Base-by-base conservation (phyloP, 2,113 vertebrate species). In the Rhinichthys klamathensis region DNA sequence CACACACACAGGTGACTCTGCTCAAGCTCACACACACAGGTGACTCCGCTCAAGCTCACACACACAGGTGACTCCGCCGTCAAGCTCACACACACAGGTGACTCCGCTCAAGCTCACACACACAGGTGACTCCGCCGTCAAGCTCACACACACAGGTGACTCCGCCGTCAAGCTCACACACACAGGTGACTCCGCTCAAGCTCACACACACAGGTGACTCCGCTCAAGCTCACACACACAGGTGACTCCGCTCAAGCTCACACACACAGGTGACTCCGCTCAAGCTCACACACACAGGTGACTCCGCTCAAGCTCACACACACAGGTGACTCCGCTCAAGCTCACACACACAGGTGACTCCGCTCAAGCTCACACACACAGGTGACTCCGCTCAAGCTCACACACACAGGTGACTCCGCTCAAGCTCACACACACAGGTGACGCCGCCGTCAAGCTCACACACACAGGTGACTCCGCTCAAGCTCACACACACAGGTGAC, bases 181-280 rank as follows among this genome's bases (percentile, higher is more conserved):
- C 85, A 99, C 98, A 81, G 97, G 44, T 44, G 44, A 44, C 0
- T 9, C n/a, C 30, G 30, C 30, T 23, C n/a, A n/a, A n/a, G n/a
- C n/a, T n/a, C n/a, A n/a, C n/a, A n/a, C n/a, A n/a, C n/a, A n/a
- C n/a, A n/a, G n/a, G n/a, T n/a, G n/a, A n/a, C n/a, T n/a, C n/a
- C n/a, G n/a, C n/a, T 99, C 86, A 99, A 99, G 81, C 96, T 99
- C 87, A 99, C 98, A 81, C 98, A 99, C 85, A 99, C 98, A 81
- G 97, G 44, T 44, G 44, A 44, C 0, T 9, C n/a, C 30, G 30
- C 30, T 99, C 86, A 99, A 99, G 81, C 96, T 99, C 87, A 99
- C 98, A 81, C 98, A 99, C 85, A 99, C 98, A 81, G 97, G 44
- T 44, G 44, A 44, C 0, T 9, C n/a, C 30, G 30, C 30, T 99